Evolutionary conservation across 53 echinoderm and acorn worm genomes (phyloP), one percentile per base, ranked within the genome.

Genomic region (Patiria pectinifera): DNA sequence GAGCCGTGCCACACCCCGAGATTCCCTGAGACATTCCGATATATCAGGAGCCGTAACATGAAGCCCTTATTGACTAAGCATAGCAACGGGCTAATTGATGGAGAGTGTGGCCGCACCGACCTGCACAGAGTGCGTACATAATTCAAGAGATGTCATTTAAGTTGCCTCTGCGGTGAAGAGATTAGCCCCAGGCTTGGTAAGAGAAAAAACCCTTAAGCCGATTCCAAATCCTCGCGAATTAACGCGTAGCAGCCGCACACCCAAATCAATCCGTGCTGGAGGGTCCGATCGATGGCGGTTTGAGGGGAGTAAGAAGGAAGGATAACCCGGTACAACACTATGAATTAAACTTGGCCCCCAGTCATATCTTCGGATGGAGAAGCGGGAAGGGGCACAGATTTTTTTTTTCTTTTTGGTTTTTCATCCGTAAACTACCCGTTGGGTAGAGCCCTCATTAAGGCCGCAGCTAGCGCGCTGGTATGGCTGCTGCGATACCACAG

Each of bases 261-360:
- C 58, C 80, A 90, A 90, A 90, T 90, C 80, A 90, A 90, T 90
- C 90, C 90, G n/a, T n/a, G 80, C 90, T 90, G 69, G 90, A 90
- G 90, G 90, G 80, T 45, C 90, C 80, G 81, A 90, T 90, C 90
- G 90, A 90, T 90, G 66, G 61, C 80, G 62, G 90, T 77, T 90
- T 46, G 90, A 81, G 81, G 90, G 81, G 81, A 26, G 59, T 22
- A 80, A 66, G 61, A 6, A 49, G 62, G n/a, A 66, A 75, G 81
- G 81, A 80, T 80, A 90, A 90, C 90, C 90, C 11, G 66, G 90
- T 63, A 80, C 66, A 80, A 90, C 90, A 69, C 80, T 63, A 90
- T 90, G 90, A 90, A 90, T 90, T 90, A 62, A 90, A 90, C 81
- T 81, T 80, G 81, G 62, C 90, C 81, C 45, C 80, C 11, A 59